Percentiles rank a stretch among this genome's conserved stretches.
Evolutionary conservation across 2,888 invertebrate species (phyloP).

Genomic region (Leptopterna dolabrata): DNA sequence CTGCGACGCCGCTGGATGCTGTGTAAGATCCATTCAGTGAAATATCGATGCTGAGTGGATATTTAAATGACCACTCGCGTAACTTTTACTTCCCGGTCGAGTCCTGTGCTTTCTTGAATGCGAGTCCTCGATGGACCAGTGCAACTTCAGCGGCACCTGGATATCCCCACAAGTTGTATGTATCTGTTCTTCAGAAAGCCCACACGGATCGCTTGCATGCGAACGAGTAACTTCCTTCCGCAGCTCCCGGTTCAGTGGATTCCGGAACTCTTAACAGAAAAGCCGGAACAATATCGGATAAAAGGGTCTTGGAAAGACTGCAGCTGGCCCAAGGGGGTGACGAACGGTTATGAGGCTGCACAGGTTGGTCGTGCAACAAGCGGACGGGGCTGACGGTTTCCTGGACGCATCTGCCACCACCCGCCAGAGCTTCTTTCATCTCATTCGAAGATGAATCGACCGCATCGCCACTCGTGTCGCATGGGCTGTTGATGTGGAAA

Average conservation of each 20-base stretch:
- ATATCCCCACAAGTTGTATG: not conserved
- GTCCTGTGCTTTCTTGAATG: no score
- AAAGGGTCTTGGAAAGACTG: not conserved
- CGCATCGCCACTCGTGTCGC: not conserved
- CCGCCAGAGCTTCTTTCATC: not conserved
- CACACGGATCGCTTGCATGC: not conserved
- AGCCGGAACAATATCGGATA: not conserved
- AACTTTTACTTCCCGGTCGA: no score
- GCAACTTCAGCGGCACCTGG: not conserved
- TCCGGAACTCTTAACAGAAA: not conserved
- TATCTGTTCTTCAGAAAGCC: not conserved
- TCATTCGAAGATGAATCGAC: not conserved
- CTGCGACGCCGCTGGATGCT: no score
- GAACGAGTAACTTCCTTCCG: not conserved
- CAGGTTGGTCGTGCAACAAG: not conserved
- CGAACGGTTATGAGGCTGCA: not conserved
- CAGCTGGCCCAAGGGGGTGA: conserved; percentile 6
- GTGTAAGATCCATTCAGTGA: no score
- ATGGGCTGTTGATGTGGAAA: not conserved
- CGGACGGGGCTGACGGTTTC: not conserved
- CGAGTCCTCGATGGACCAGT: not conserved
- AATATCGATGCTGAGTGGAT: no score
- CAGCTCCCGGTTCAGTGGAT: not conserved
- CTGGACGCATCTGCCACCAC: not conserved
- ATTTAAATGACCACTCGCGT: no score